A percentile compares a stretch with the other conserved stretches of the same genome.
phyloP scores from a whole-genome alignment of 1,140 invertebrate species.

The Drosophila tristis region DNA sequence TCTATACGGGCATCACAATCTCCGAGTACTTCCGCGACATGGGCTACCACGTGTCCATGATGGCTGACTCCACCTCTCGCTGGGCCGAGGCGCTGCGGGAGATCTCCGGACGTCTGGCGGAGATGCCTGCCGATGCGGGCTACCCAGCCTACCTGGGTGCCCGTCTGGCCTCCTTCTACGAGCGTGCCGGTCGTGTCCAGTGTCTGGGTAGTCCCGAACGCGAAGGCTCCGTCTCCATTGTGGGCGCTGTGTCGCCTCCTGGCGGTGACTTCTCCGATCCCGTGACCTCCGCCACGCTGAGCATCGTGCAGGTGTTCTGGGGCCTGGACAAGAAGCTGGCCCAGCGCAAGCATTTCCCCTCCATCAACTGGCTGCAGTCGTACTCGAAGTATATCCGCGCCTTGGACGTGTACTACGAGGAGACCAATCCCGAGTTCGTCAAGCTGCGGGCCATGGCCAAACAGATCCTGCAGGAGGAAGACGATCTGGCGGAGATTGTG shows the following conservation, averaged over 20 bases:
- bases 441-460: slow-evolving; percentile 87
- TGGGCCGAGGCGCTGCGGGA: slow-evolving; percentile 99
- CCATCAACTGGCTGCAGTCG: slow-evolving; percentile 98
- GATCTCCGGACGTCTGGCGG: slow-evolving; percentile 99
- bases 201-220: slow-evolving; percentile 99
- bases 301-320: slow-evolving; percentile 99
- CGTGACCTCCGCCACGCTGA: slow-evolving; percentile 98
- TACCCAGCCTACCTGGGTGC: slow-evolving; percentile 99
- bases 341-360: slow-evolving; percentile 99
- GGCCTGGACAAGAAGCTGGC: slow-evolving; percentile 99
- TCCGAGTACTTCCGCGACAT: slow-evolving; percentile 99
- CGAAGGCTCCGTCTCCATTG: slow-evolving; percentile 99
- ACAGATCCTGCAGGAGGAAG: slow-evolving; percentile 93
- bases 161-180: slow-evolving; percentile 99
- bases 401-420: slow-evolving; percentile 92
- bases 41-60: slow-evolving; percentile 99
- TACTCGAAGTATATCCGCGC: slow-evolving; percentile 93
- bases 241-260: slow-evolving; percentile 99
- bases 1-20: slow-evolving; percentile 99
- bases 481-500: slow-evolving; percentile 94
- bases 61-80: slow-evolving; percentile 99
- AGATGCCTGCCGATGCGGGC: slow-evolving; percentile 99
- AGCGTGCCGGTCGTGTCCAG: slow-evolving; percentile 98
- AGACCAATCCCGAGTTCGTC: slow-evolving; percentile 89
- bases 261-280: slow-evolving; percentile 99